Percentiles rank a stretch among this genome's conserved stretches.
Conservation (phyloP, 2,888 invertebrate species). For the Gari tellinella region DNA sequence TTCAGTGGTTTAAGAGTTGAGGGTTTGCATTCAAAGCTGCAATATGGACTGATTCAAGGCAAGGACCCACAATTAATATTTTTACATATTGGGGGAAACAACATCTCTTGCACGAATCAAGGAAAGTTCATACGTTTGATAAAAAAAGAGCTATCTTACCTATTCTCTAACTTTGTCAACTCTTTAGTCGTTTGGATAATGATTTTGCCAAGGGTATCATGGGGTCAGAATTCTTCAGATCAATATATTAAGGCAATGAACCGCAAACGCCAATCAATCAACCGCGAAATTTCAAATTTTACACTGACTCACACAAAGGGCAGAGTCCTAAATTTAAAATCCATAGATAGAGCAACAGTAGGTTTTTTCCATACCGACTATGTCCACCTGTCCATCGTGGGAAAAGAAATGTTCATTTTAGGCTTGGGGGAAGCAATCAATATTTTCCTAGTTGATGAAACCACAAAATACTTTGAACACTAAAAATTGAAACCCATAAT, state of each 20-base stretch:
- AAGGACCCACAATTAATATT: no score
- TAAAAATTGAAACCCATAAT: no score
- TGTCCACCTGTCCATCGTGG: slow-evolving; percentile 13
- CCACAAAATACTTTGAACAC: no score
- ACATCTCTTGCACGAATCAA: no score
- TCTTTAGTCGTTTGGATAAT: slow-evolving; percentile 18
- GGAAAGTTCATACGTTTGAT: slow-evolving; percentile 17
- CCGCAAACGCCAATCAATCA: no score
- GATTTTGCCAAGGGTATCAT: slow-evolving; percentile 25
- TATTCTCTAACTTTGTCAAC: slow-evolving; percentile 2
- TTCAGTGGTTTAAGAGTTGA: slow-evolving; percentile 4
- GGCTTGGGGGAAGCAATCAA: slow-evolving; percentile 7
- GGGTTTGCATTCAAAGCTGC: slow-evolving; percentile 10
- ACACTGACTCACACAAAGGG: neutral
- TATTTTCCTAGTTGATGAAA: no score
- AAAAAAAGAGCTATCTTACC: no score
- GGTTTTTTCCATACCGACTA: slow-evolving; percentile 11
- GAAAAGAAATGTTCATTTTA: slow-evolving; percentile 10
- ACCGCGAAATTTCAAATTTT: slow-evolving; percentile 4
- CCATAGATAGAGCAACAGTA: slow-evolving; percentile 3
- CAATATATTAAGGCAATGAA: no score
- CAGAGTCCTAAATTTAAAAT: no score
- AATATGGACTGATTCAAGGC: slow-evolving; percentile 1
- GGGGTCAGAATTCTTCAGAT: neutral
- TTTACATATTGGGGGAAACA: no score